A percentile compares a stretch with the other conserved stretches of the same genome.
These are phyloP conservation scores for Corythucha ciliata DNA, from an alignment of 2,888 invertebrate genomes.

Conservation along the genomic window DNA sequence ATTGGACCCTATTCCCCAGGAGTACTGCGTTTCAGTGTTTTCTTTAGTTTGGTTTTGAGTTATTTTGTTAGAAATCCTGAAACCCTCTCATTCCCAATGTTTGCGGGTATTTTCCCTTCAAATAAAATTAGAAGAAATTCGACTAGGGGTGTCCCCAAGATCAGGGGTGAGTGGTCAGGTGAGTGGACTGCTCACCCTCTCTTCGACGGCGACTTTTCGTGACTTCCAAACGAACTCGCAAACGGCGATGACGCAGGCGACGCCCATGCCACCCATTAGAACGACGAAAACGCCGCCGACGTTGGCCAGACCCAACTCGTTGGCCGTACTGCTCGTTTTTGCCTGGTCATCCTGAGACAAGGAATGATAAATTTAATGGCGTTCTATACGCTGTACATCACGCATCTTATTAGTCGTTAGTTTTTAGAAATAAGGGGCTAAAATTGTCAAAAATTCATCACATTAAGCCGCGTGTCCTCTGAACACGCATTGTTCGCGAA, in stretches of 20 bases:
- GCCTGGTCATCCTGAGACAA: constrained; percentile 64
- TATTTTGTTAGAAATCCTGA: no score
- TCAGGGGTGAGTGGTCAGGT: constrained; percentile 36
- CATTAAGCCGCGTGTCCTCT: no score
- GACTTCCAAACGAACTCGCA: constrained; percentile 96
- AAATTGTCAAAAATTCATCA: no score
- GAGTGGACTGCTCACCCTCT: constrained; percentile 53
- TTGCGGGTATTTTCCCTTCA: constrained; percentile 8
- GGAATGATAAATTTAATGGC: constrained; percentile 14
- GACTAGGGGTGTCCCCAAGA: constrained; percentile 33
- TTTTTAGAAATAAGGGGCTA: no score
- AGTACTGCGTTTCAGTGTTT: no score
- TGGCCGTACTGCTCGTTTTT: constrained; percentile 75
- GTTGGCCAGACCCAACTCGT: constrained; percentile 85
- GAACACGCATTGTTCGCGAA: no score
- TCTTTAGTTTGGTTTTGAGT: no score
- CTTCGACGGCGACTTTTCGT: constrained; percentile 81
- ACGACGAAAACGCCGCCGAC: constrained; percentile 96
- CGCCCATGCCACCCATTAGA: constrained; percentile 82
- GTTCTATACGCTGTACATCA: no score
- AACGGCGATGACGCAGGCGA: constrained; percentile 85
- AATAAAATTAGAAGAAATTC: constrained; percentile 15
- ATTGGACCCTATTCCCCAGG: no score
- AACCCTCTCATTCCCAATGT: no score
- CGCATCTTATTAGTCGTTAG: no score